Evolutionary conservation across 2,888 invertebrate genomes (phyloP), one percentile per base, ranked within the genome.

Genomic region (Nemurella pictetii): DNA sequence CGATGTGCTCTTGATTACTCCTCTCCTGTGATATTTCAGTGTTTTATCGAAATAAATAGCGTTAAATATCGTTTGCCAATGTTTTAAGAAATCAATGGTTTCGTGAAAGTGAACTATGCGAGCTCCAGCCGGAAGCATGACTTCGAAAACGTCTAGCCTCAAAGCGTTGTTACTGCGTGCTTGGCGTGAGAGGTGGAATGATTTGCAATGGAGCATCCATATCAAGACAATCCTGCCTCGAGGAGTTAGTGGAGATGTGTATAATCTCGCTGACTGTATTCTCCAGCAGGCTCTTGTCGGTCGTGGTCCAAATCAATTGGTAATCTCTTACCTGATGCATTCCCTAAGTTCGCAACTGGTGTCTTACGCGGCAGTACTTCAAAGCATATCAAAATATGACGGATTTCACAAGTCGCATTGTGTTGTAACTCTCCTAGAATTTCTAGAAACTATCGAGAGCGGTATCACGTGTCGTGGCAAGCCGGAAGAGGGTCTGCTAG

Each of bases 101-200:
- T 55, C 20, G 20, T 2, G 9, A 20, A 20, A 55, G 9, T 75
- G 28, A 75, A 78, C 28, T 30, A 78, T 78, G 78, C 78, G 78
- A 30, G 78, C 78, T 29, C 78, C 78, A 20, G 28, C 29, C 55
- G 78, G 20, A 30, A 86, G 83, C 75, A 87, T 95, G 86, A 96
- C 96, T 36, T 96, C 95, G 90, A 96, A 96, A 92, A 96, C 96
- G 0, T 95, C 95, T 90, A 94, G 95, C 85, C 90, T 96, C 81
- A 96, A 96, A 90, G 95, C 96, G 85, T 91, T 96, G 30, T 92
- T 97, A 87, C 91, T 97, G 85, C 93, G 94, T 89, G 98, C 98
- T 81, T 99, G 98, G 98, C 93, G 97, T 88, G 98, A 98, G 91
- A 92, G 98, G 86, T 98, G 98, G 98, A 95, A 96, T 0, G 98